Evolutionary conservation across 2,113 vertebrate species (phyloP).

Genomic region (Pseudorasbora parva): DNA sequence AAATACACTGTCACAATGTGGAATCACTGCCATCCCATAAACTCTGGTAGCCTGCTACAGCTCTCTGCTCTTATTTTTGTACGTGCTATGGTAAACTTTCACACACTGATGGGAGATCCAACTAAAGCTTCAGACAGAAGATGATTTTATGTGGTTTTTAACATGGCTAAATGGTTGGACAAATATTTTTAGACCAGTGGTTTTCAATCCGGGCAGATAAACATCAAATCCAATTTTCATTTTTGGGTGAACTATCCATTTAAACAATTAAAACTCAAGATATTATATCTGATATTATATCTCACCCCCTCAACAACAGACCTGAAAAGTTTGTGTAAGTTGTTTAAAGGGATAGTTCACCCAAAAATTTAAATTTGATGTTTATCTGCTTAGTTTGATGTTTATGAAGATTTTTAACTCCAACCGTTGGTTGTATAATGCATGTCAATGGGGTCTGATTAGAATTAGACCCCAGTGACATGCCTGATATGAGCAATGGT

Average conservation of each 20-base stretch:
- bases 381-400: too few species aligned
- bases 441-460: too few species aligned
- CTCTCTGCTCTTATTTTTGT: neutral
- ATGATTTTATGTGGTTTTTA: neutral
- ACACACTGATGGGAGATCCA: neutral
- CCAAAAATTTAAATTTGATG: too few species aligned
- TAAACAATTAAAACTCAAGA: neutral
- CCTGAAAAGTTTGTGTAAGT: too few species aligned
- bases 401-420: too few species aligned
- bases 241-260: too few species aligned
- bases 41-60: neutral
- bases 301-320: neutral
- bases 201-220: neutral
- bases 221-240: too few species aligned
- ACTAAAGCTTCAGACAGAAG: neutral
- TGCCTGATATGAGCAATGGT: too few species aligned
- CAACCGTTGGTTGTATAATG: too few species aligned
- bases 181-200: neutral
- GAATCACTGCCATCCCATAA: neutral
- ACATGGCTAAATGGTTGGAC: neutral
- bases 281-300: neutral
- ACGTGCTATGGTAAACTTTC: neutral
- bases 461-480: too few species aligned
- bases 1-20: neutral
- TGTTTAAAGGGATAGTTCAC: too few species aligned